Percentiles rank a stretch among this genome's conserved stretches.
phyloP scores from a whole-genome alignment of 2,888 invertebrate genomes.

The Ormia ochracea region DNA sequence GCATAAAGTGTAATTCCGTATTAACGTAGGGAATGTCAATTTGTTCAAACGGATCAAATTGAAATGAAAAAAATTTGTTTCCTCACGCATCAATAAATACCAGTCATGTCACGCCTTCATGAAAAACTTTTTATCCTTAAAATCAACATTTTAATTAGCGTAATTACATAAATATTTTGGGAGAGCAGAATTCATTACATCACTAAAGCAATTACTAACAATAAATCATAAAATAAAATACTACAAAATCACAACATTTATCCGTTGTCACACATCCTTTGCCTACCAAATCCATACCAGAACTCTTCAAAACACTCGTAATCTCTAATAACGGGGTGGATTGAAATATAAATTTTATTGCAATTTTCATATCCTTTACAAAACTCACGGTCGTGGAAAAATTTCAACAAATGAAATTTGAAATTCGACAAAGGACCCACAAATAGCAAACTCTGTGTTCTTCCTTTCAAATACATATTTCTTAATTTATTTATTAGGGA shows the following conservation, averaged over 20 bases:
- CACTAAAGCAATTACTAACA: neutral
- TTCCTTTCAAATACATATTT: conserved; percentile 7
- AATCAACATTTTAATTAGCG: conserved; percentile 30
- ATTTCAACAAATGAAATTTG: neutral
- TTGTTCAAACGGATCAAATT: too few species aligned
- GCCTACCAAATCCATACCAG: conserved; percentile 1
- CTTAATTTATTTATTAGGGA: conserved; percentile 28
- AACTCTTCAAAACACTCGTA: conserved; percentile 61
- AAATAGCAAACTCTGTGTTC: conserved; percentile 43
- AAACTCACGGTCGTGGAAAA: conserved; percentile 37
- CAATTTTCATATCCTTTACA: conserved; percentile 37
- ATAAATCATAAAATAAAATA: conserved; percentile 71
- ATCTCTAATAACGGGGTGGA: conserved; percentile 64
- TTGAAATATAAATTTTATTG: conserved; percentile 38
- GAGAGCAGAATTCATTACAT: conserved; percentile 28
- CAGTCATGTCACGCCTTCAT: conserved; percentile 22
- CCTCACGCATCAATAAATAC: neutral
- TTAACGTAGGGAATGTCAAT: too few species aligned
- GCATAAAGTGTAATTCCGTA: too few species aligned
- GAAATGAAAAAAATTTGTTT: neutral
- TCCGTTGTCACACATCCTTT: conserved; percentile 48
- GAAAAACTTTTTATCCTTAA: neutral
- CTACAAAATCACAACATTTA: conserved; percentile 71
- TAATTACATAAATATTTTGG: conserved; percentile 41
- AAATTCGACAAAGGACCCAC: conserved; percentile 16